Conservation (phyloP, 2,113 vertebrate species). For the Benitochromis conjunctus region DNA sequence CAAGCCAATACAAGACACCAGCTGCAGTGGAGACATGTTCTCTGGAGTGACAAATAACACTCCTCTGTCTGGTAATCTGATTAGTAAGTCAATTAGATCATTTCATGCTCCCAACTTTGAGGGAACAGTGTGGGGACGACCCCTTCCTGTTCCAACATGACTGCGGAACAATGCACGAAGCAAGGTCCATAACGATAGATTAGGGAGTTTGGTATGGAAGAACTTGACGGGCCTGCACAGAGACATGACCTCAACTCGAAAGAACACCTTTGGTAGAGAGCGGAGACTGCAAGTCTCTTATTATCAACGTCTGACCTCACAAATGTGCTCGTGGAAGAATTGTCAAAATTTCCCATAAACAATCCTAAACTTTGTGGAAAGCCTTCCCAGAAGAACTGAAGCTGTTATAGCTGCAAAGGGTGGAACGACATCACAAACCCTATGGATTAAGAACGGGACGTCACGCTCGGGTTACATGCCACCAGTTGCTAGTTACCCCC, state of each 20-base stretch:
- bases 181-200: background rate
- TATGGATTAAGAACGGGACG: background rate
- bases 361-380: no score
- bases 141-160: background rate
- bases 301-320: background rate
- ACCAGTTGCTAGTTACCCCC: background rate
- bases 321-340: no score
- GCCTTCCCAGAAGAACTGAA: background rate
- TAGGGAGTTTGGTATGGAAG: background rate
- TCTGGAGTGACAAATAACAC: background rate
- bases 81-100: background rate
- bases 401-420: background rate
- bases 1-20: background rate
- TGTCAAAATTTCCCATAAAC: background rate
- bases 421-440: background rate
- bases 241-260: background rate
- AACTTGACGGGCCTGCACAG: background rate
- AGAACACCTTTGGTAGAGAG: background rate
- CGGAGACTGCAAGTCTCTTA: background rate
- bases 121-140: background rate
- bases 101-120: background rate
- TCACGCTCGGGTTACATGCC: background rate
- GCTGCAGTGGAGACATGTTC: background rate
- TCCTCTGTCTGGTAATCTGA: background rate
- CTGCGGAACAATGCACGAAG: background rate